phyloP scores from a whole-genome alignment of 2,113 vertebrate species.

The Melanerpes formicivorus region DNA sequence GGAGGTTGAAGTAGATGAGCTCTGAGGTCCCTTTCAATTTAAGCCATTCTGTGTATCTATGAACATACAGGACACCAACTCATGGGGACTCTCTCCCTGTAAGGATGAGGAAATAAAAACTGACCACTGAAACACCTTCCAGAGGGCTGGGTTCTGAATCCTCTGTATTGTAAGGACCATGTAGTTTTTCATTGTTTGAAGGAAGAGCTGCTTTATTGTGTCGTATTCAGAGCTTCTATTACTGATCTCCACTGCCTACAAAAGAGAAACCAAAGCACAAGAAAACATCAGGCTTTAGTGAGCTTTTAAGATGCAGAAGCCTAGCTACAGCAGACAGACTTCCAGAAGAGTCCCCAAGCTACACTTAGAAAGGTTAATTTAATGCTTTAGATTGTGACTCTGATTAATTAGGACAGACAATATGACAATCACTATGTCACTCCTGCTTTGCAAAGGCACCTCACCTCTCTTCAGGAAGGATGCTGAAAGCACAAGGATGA shows the following conservation, averaged over 20 bases:
- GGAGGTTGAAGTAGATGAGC: too few relatives aligned
- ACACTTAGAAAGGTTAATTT: background rate
- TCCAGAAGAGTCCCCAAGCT: background rate
- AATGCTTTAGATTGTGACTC: background rate
- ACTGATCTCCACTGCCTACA: conserved; percentile 75
- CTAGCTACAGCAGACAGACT: background rate
- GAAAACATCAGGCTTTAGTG: background rate
- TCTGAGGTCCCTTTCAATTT: too few relatives aligned
- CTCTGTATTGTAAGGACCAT: conserved; percentile 80
- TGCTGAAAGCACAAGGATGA: background rate
- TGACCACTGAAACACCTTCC: conserved; percentile 87
- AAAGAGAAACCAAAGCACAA: conserved; percentile 20
- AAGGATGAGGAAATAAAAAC: conserved; percentile 19
- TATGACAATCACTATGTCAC: background rate
- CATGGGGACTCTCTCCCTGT: background rate
- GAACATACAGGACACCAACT: background rate
- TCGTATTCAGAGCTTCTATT: conserved; percentile 58
- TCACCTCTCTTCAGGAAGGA: background rate
- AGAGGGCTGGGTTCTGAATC: conserved; percentile 86
- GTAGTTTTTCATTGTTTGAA: conserved; percentile 77
- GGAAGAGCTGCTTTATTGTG: conserved; percentile 73
- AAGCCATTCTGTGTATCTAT: background rate
- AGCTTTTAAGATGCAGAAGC: rapidly evolving
- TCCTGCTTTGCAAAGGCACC: background rate
- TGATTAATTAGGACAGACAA: background rate